Percentiles rank a stretch among this genome's conserved stretches.
phyloP scores from a whole-genome alignment of 2,113 vertebrate species.

The Neogale vison region DNA sequence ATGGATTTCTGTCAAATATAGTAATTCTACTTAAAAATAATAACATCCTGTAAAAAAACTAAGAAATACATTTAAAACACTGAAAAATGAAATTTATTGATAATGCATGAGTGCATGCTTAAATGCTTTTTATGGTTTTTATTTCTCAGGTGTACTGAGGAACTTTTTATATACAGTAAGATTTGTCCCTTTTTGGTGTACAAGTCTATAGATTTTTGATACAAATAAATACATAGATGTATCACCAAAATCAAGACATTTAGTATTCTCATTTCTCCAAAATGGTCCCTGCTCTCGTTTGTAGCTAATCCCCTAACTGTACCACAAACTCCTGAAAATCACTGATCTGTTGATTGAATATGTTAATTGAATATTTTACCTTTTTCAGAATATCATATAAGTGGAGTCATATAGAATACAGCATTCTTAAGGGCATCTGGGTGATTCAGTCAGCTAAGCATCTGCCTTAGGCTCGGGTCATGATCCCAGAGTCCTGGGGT shows the following conservation, averaged over 20 bases:
- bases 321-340: not conserved
- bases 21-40: not conserved
- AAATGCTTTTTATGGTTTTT: not conserved
- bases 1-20: not conserved
- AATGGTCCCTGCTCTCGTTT: not conserved
- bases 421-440: no score
- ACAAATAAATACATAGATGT: not conserved
- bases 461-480: no score
- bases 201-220: not conserved
- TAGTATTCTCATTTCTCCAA: not conserved
- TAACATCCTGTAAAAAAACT: not conserved
- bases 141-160: not conserved
- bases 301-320: not conserved
- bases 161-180: not conserved
- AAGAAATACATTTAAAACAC: not conserved
- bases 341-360: not conserved
- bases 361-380: not conserved
- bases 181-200: not conserved
- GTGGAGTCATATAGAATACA: not conserved
- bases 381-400: not conserved
- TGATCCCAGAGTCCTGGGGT: no score
- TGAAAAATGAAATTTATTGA: not conserved
- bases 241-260: not conserved
- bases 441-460: no score
- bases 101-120: not conserved